Base-by-base conservation (phyloP, 2,797 vertebrate genomes). In the Tadarida brasiliensis region DNA sequence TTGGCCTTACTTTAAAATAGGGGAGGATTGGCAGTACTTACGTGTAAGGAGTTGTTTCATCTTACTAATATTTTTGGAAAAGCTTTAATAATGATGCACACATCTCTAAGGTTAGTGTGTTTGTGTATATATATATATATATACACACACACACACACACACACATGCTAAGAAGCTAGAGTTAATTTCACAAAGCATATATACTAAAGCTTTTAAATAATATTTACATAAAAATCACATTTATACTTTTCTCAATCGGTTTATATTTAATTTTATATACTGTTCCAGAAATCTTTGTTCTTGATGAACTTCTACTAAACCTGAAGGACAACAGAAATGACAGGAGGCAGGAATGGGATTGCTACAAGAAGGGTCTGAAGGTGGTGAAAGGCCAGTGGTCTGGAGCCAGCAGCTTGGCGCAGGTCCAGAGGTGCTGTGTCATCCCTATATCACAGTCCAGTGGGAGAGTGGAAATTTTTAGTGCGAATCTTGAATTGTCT, bases 1-100 rank as follows among this genome's bases (percentile, higher is more conserved):
- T 92, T 87, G 73, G 17, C 63, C 76, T 94, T 93, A 26, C n/a
- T 39, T 39, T 68, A 35, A 35, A 67, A 57, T 39, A 61, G 61
- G 84, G 47, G 8, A 82, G 22, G 22, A 20, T 74, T 33, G 76
- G 56, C 30, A 49, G 15, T 26, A 35, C 59, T 76, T 67, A 77
- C 28, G 17, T 86, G 2, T 81, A 87, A 93, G 51, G 78, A 59
- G 73, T 61, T 67, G 39, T 89, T 94, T 95, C 19, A 56, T 85
- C 19, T 35, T 65, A 68, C 7, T 56, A 35, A 8, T 70, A 51
- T n/a, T 90, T 63, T 33, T 85, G 8, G 17, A 65, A 92, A 93
- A 67, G 65, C 30, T 81, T 94, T 82, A 19, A 11, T 81, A 59
- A 44, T 26, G 73, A 44, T 35, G 11, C 20, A 1, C 24, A 19